A percentile compares a stretch with the other conserved stretches of the same genome.
Evolutionary conservation across 2,113 vertebrate species (phyloP).

Genomic region (Gulo gulo): DNA sequence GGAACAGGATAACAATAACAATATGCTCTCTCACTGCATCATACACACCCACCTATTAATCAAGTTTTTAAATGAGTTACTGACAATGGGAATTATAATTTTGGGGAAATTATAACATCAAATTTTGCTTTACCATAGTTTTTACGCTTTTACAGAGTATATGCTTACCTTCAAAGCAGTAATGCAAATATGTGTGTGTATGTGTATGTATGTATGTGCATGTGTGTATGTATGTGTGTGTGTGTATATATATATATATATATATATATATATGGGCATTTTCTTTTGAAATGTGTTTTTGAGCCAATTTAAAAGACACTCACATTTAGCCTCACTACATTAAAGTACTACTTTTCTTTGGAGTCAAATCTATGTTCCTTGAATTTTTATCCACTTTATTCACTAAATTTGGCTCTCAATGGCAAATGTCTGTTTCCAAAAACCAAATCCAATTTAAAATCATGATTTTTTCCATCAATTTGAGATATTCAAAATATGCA

Average conservation of each 20-base stretch:
- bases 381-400: constrained; percentile 21
- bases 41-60: background rate
- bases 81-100: background rate
- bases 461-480: constrained; percentile 34
- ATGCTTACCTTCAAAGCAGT: background rate
- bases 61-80: background rate
- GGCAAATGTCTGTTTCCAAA: constrained; percentile 45
- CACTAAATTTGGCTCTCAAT: constrained; percentile 8
- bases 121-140: background rate
- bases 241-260: background rate
- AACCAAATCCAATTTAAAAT: constrained; percentile 49
- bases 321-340: background rate
- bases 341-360: background rate
- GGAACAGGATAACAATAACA: background rate
- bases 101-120: background rate
- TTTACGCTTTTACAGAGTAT: background rate
- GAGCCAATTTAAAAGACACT: background rate
- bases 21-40: background rate
- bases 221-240: too few species aligned
- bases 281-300: background rate
- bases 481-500: constrained; percentile 17
- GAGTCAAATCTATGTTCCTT: constrained; percentile 6
- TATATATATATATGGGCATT: background rate
- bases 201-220: background rate
- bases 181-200: background rate